phyloP scores from a whole-genome alignment of 2,888 invertebrate species.

The Urechis unicinctus region DNA sequence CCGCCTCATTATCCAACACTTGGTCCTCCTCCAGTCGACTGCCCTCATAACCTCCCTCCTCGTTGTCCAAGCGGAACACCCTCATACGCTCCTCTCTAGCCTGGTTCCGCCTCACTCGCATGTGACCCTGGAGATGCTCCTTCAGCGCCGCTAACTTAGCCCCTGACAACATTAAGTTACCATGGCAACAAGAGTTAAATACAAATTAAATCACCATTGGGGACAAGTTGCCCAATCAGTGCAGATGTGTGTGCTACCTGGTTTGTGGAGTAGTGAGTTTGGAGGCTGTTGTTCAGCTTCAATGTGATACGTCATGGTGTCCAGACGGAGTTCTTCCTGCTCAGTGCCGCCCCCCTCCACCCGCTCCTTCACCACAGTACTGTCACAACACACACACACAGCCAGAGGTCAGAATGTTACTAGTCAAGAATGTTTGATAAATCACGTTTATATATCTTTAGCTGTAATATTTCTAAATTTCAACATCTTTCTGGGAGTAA shows the following conservation, averaged over 20 bases:
- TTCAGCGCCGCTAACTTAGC: constrained; percentile 66
- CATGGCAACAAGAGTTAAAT: not conserved
- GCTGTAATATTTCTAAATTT: not conserved
- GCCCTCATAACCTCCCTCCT: constrained; percentile 42
- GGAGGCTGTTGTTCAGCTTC: constrained; percentile 25
- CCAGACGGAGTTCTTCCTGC: constrained; percentile 39
- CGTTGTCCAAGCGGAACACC: constrained; percentile 44
- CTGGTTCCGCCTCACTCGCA: constrained; percentile 64
- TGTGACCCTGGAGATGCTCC: constrained; percentile 65
- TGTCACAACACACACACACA: too few species aligned
- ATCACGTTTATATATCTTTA: too few species aligned
- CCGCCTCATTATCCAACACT: constrained; percentile 52
- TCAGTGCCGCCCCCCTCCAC: constrained; percentile 24
- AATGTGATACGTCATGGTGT: constrained; percentile 33
- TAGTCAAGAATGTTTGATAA: too few species aligned
- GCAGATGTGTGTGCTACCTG: constrained; percentile 22
- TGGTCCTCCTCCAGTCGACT: constrained; percentile 11
- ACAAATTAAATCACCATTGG: too few species aligned
- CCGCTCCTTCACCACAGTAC: too few species aligned
- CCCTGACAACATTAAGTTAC: constrained; percentile 57
- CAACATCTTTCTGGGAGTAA: not conserved
- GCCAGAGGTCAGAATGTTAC: too few species aligned
- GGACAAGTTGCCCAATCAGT: constrained; percentile 3
- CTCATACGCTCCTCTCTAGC: constrained; percentile 63
- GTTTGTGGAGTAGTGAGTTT: constrained; percentile 21